A percentile compares a stretch with the other conserved stretches of the same genome.
Conservation (phyloP, 2,888 invertebrate genomes). For the Rhodophaea formosa region DNA sequence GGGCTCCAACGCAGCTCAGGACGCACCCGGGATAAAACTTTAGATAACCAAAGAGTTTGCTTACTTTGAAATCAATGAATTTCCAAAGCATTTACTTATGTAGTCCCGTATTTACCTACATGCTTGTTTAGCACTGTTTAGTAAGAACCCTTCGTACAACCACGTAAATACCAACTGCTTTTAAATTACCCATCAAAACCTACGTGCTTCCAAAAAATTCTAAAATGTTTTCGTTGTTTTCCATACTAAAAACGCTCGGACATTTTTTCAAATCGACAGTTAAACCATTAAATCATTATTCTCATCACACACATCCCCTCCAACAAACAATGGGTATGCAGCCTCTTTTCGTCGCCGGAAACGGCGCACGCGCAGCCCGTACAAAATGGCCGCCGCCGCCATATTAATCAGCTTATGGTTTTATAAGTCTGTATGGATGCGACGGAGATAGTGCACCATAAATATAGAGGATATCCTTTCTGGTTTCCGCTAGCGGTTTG, state of each 20-base stretch:
- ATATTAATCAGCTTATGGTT: constrained; percentile 55
- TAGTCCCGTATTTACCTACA: too few species aligned
- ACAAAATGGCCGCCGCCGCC: constrained; percentile 64
- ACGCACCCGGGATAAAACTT: too few species aligned
- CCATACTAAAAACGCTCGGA: constrained; percentile 8
- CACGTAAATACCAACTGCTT: neutral
- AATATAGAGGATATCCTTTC: constrained; percentile 72
- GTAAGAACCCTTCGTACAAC: neutral
- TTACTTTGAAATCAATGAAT: too few species aligned
- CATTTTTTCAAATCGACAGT: constrained; percentile 59
- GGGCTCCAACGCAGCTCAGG: too few species aligned
- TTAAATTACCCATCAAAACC: neutral
- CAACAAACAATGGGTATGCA: constrained; percentile 71
- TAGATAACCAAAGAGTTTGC: too few species aligned
- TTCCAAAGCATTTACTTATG: neutral
- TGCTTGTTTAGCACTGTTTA: too few species aligned
- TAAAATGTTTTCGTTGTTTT: neutral
- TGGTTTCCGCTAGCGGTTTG: constrained; percentile 59
- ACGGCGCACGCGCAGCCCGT: constrained; percentile 67
- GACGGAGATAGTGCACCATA: constrained; percentile 67
- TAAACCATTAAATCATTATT: constrained; percentile 58
- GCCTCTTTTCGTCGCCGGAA: constrained; percentile 77
- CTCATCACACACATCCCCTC: constrained; percentile 71
- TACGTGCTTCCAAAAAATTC: neutral
- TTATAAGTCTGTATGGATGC: constrained; percentile 67